Evolutionary conservation across 2,113 vertebrate genomes (phyloP).

Genomic region (human (Homo sapiens)): GRCh38 chrX:6147501-6148000

Average conservation of each 20-base stretch:
- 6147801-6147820: not conserved
- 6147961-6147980: not conserved
- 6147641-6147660: not conserved
- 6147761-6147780: not conserved
- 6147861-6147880: not conserved
- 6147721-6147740: not conserved
- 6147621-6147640: not conserved
- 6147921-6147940: not conserved
- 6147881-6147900: not conserved
- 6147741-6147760: no score
- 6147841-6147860: not conserved
- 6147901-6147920: not conserved
- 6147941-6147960: not conserved
- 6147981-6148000: not conserved
- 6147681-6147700: not conserved
- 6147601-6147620: not conserved
- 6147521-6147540: not conserved
- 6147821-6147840: not conserved
- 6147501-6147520: accelerated
- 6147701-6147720: no score
- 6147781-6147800: not conserved
- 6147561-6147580: not conserved
- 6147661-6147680: not conserved
- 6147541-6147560: no score
- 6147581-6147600: not conserved